Evolutionary conservation across 2,888 invertebrate genomes (phyloP), one percentile per base, ranked within the genome.

Genomic region (Plagiodera versicolora): DNA sequence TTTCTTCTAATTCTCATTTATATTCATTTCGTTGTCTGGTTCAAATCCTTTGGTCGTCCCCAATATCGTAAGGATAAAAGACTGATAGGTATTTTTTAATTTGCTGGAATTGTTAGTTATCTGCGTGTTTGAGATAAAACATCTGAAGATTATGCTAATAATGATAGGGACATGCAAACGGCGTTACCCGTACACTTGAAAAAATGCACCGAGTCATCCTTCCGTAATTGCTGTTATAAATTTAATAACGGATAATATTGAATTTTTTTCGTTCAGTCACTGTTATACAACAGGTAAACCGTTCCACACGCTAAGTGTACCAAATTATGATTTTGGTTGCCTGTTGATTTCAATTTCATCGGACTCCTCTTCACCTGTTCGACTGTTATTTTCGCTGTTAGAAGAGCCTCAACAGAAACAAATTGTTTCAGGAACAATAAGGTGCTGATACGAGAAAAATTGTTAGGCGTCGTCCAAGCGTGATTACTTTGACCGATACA

Each of bases 211-310:
- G 18, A 54, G 60, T 60, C 60, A 60, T 56, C 45, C 50, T 60
- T 46, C 24, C 45, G 32, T 60, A 60, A 60, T 60, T 60, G 56
- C 56, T 56, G 32, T 56, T 60, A 60, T 60, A 60, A 60, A 60
- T 60, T 60, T 60, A 60, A 60, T 60, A 60, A 60, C 60, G 51
- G 56, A 49, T 56, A 56, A 60, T 56, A 50, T 60, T 56, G 52
- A 24, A 47, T 52, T 56, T 56, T 56, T 60, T 60, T 47, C 20
- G 51, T 35, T 50, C 32, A 60, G 56, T 60, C 60, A 60, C 56
- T 50, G 50, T 57, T 50, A 30, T 46, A 46, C 19, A 46, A 46
- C 46, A 46, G 46, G 46, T 18, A 19, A 46, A 46, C 19, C 46
- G 18, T 46, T 39, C 46, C 20, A 19, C 20, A 20, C n/a, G 46